A percentile compares a stretch with the other conserved stretches of the same genome.
Conservation (phyloP, 1,140 invertebrate species). For the Calephelis nemesis region DNA sequence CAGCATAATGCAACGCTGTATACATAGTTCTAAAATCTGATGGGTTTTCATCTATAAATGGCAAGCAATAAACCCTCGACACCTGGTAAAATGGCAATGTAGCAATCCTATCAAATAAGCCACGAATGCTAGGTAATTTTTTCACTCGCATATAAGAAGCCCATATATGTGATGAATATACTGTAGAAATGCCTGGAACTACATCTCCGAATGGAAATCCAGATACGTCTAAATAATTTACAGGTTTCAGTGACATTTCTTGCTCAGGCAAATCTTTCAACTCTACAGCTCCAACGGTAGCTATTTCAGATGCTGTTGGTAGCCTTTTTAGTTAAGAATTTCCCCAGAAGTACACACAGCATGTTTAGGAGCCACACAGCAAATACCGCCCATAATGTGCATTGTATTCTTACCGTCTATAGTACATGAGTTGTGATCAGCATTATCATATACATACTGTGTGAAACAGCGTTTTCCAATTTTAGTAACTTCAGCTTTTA, state of each 20-base stretch:
- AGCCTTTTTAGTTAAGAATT: not conserved
- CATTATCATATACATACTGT: not conserved
- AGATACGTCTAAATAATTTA: not conserved
- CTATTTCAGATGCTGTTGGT: not conserved
- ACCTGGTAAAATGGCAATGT: not conserved
- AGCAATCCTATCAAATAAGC: constrained; percentile 1
- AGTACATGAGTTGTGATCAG: not conserved
- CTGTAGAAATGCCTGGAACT: not conserved
- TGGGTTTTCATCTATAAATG: too few species aligned
- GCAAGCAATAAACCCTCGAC: not conserved
- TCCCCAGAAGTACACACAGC: constrained; percentile 6
- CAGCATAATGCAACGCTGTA: too few species aligned
- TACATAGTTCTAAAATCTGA: too few species aligned
- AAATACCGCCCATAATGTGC: not conserved
- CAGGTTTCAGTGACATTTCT: not conserved
- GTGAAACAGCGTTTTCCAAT: not conserved
- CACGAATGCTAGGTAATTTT: not conserved
- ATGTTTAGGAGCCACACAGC: not conserved
- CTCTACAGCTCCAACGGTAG: not conserved
- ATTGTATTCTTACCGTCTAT: not conserved
- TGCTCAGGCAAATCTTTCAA: not conserved
- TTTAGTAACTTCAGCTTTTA: not conserved
- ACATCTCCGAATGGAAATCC: constrained; percentile 1
- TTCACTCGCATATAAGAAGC: not conserved
- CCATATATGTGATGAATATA: not conserved